Evolutionary conservation across 2,113 vertebrate species (phyloP), one percentile per base, ranked within the genome.

Genomic region (Cyprinus carpio): DNA sequence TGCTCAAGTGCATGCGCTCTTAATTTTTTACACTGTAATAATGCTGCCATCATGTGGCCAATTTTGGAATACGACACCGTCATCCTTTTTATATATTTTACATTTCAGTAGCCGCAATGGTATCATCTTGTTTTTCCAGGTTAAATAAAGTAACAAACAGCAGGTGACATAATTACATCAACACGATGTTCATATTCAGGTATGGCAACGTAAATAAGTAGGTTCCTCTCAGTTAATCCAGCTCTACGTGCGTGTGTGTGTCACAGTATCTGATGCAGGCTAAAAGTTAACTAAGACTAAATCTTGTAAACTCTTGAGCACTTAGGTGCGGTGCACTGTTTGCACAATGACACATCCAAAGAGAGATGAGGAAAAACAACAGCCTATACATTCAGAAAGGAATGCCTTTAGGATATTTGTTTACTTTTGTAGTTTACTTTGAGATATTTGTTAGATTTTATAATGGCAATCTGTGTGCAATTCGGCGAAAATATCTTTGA

Each of bases 251-350:
- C 9, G 46, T 10, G 18, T 51, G 18, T 51, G 75, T 46, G 54
- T 56, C 18, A 64, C 49, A 20, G 18, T 84, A 71, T 81, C 79
- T 3, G 6, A 37, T 37, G 25, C 31, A 31, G 27, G 79, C 75
- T 34, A 82, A 84, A 81, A 34, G 77, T 87, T 72, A 78, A 84
- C 62, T 60, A 64, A 1, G 40, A 40, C 77, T 81, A 51, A 67
- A 62, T 82, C 87, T 46, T 67, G 85, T 82, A 69, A 84, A 88
- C 79, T 85, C 65, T 58, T 78, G 12, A 74, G 72, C 82, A 31
- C 46, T 71, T 75, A 31, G 87, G 87, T 58, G 87, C 77, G 76
- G 87, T 77, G 25, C 71, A 27, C 13, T 84, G 54, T 86, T 88
- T 86, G 71, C 72, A 85, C 76, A 87, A 75, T 81, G 83, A 87